Conservation (phyloP, 2,888 invertebrate species). For the Calameuta pallipes region DNA sequence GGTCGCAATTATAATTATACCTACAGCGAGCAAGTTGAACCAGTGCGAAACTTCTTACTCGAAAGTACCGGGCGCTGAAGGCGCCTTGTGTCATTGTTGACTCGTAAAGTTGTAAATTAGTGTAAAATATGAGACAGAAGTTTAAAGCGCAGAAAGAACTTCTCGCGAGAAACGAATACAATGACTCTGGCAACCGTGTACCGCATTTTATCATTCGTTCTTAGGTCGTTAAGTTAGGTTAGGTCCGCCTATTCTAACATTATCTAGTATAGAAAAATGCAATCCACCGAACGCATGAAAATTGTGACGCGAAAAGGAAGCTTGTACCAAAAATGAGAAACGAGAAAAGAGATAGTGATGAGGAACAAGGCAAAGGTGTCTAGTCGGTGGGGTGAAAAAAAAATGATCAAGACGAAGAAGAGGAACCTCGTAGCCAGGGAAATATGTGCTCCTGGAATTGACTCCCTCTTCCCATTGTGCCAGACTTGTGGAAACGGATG, state of each 20-base stretch:
- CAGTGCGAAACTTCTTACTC: neutral
- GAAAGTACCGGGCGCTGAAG: neutral
- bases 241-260: neutral
- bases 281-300: neutral
- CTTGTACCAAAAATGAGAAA: slow-evolving; percentile 9
- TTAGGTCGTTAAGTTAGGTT: neutral
- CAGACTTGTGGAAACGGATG: slow-evolving; percentile 9
- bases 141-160: neutral
- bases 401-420: neutral
- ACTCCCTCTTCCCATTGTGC: slow-evolving; percentile 8
- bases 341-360: slow-evolving; percentile 3
- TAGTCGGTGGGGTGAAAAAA: neutral
- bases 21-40: neutral
- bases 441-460: slow-evolving; percentile 4
- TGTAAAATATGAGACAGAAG: neutral
- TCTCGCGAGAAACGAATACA: neutral
- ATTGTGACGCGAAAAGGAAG: neutral
- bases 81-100: neutral
- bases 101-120: neutral
- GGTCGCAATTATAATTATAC: neutral
- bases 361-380: slow-evolving; percentile 21
- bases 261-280: neutral
- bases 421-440: neutral
- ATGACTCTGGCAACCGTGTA: neutral
- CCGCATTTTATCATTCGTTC: neutral